Conservation (phyloP, 2,888 invertebrate species). For the Lepidochrysops patricia region DNA sequence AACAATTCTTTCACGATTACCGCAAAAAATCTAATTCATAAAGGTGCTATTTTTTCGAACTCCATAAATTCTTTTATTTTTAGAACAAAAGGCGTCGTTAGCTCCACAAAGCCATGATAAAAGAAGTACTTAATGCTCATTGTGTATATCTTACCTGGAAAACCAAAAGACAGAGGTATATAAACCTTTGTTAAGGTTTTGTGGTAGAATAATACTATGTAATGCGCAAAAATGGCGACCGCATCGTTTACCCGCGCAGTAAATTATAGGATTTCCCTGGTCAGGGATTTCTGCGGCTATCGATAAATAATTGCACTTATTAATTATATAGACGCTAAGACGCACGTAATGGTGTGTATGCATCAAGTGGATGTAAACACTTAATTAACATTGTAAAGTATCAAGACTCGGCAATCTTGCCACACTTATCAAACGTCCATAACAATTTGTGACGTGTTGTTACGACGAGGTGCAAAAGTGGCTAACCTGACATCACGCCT, state of each 20-base stretch:
- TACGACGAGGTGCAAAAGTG: constrained; percentile 76
- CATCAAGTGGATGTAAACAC: constrained; percentile 50
- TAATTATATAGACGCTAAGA: constrained; percentile 13
- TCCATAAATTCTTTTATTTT: neutral
- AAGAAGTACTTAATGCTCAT: constrained; percentile 1
- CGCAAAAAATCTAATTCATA: constrained; percentile 2
- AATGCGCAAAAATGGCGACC: neutral
- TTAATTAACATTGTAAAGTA: constrained; percentile 72
- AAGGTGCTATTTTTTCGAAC: neutral
- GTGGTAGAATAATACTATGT: neutral
- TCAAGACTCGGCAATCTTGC: constrained; percentile 67
- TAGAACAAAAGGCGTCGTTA: constrained; percentile 2
- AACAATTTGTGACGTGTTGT: constrained; percentile 76
- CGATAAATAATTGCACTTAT: constrained; percentile 2
- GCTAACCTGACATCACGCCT: constrained; percentile 76
- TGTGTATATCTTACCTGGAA: neutral
- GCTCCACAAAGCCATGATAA: neutral
- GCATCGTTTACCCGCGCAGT: neutral
- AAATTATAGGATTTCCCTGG: neutral
- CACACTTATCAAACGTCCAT: constrained; percentile 74
- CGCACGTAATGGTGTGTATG: constrained; percentile 6
- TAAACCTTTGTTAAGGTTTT: neutral
- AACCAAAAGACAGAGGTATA: neutral
- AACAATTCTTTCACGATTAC: neutral
- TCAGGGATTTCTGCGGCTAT: neutral